phyloP scores from a whole-genome alignment of 2,113 vertebrate species.

The Lichenostomus cassidix region DNA sequence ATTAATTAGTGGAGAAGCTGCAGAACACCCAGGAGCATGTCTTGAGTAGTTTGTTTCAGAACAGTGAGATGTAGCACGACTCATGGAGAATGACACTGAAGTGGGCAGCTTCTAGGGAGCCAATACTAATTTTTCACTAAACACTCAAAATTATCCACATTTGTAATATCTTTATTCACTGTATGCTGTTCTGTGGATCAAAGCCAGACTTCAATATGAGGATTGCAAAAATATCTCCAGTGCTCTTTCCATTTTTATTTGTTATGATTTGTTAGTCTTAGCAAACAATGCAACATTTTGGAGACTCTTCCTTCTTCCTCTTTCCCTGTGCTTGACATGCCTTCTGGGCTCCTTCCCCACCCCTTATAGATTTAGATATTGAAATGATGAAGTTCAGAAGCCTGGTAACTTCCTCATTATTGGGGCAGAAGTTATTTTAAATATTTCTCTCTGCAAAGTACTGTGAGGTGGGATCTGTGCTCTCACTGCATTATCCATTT shows the following conservation, averaged over 20 bases:
- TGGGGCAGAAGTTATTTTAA: background rate
- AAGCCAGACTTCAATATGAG: background rate
- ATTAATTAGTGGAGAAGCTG: background rate
- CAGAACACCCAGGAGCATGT: background rate
- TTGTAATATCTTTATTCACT: background rate
- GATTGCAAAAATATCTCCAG: background rate
- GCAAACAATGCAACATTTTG: background rate
- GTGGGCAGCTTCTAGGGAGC: background rate
- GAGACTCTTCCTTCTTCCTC: background rate
- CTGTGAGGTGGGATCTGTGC: background rate
- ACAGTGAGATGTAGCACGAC: background rate
- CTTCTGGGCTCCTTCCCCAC: background rate
- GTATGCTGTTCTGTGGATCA: background rate
- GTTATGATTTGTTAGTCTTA: background rate
- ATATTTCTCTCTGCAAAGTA: background rate
- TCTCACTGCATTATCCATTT: background rate
- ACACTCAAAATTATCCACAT: background rate
- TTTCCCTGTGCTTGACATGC: background rate
- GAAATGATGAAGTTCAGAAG: background rate
- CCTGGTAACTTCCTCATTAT: background rate
- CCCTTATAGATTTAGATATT: background rate
- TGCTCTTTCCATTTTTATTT: background rate
- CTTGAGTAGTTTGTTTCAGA: background rate
- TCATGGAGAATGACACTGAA: background rate
- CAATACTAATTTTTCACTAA: background rate